Evolutionary conservation across 64 coral and sea anemone genomes (phyloP), one percentile per base, ranked within the genome.

Genomic region (Montipora efflorescens): DNA sequence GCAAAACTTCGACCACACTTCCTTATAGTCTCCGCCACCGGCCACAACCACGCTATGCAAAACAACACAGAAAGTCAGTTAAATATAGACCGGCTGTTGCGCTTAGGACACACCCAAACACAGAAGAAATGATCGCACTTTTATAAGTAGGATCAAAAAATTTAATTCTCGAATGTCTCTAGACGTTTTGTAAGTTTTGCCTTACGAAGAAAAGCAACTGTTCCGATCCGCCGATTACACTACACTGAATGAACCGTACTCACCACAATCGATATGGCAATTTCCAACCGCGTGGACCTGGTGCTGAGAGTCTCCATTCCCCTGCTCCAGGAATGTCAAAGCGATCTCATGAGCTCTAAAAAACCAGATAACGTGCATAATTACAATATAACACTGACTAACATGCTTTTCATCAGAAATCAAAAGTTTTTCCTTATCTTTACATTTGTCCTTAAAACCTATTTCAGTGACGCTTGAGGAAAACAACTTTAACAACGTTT

Each of bases 211-310:
- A 73, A 6, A 12, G 6, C 11, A 45, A 13, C 8, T 19, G 18
- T 21, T 21, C 68, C 14, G 0, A 16, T 14, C 15, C 62, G 3
- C 16, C 16, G 62, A 67, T 67, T 67, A 9, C 8, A 2, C 18
- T 47, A 59, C 1, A 5, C 52, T 67, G 62, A 67, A 67, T 15
- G 47, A 67, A 45, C 22, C 36, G 36, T 5, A 3, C 81, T 48
- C 94, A 99, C 98, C 98, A 79, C 90, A 92, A 49, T 99, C 98
- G 36, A 99, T 99, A 72, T 99, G 98, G 86, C 98, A 99, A 43
- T 99, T 96, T 66, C 98, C 98, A 91, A 99, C 89, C 16, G 98
- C 98, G 67, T 96, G 94, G 15, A 99, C 86, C 68, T 89, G 87
- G 90, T 96, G 98, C 80, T 96, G 95, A 28, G 92, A 91, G 48